These are phyloP conservation scores for Monopis laevigella DNA, from an alignment of 2,888 invertebrate genomes.

Conservation along the genomic window DNA sequence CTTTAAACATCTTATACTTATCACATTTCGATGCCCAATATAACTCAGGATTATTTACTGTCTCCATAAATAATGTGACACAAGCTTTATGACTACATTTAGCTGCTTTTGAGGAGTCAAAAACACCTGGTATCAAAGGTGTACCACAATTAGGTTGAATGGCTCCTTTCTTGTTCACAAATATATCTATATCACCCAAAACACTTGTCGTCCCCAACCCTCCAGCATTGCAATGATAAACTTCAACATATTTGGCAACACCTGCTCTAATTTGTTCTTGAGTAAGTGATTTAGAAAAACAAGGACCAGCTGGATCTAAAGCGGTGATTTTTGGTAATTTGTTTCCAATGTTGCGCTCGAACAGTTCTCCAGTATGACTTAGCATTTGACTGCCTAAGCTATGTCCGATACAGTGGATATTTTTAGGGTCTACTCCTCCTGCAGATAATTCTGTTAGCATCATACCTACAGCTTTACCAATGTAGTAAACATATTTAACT, in stretches of 20 bases:
- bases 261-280: conserved; percentile 57
- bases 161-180: conserved; percentile 65
- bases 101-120: conserved; percentile 43
- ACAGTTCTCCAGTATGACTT: conserved; percentile 36
- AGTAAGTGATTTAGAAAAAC: conserved; percentile 46
- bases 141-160: conserved; percentile 63
- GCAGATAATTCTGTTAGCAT: conserved; percentile 35
- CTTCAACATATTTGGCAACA: conserved; percentile 68
- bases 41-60: conserved; percentile 37
- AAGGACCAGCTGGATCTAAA: conserved; percentile 55
- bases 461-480: conserved; percentile 40
- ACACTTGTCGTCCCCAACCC: conserved; percentile 57
- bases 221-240: conserved; percentile 69
- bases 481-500: conserved; percentile 38
- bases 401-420: conserved; percentile 50
- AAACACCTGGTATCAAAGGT: conserved; percentile 39
- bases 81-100: conserved; percentile 57
- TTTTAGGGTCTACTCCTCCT: conserved; percentile 39
- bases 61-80: conserved; percentile 39
- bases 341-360: conserved; percentile 36
- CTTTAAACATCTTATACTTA: conserved; percentile 36
- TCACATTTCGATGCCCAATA: conserved; percentile 48
- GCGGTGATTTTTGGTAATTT: conserved; percentile 47
- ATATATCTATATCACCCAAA: conserved; percentile 67
- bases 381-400: conserved; percentile 53